Base-by-base conservation (phyloP, 2,113 vertebrate genomes). In the Strigops habroptila region DNA sequence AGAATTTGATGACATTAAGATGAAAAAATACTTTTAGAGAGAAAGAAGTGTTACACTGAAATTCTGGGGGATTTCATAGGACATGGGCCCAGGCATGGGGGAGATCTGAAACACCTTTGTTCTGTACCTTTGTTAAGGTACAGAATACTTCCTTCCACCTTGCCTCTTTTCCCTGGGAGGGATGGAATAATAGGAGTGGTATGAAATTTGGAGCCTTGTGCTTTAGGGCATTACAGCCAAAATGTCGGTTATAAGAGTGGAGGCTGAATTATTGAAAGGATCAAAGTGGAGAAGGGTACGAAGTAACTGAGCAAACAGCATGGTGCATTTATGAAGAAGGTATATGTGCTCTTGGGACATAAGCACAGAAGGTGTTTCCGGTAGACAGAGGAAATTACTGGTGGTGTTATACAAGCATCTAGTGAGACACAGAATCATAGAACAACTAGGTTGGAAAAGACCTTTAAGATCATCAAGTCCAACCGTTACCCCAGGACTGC, bases 261-360 rank as follows among this genome's bases (percentile, higher is more conserved):
- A 86, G 59, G n/a, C 31, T 82, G 71, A 87, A 80, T 80, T 83
- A 85, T 43, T 91, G 31, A 73, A 84, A 60, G 65, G 33, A n/a
- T 93, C 18, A 39, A 92, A 93, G 60, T 37, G 44, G 35, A n/a
- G 48, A 46, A 49, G 33, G 14, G n/a, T 69, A 16, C 0, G 3
- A 41, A 80, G 35, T 48, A 78, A 67, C 27, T 0, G 3, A 82
- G 51, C 31, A 63, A 70, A 67, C 3, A 1, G 27, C 0, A 0
- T 12, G 23, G n/a, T 60, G n/a, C 31, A 37, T 33, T 74, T 92
- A 9, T 8, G 52, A 62, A 62, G 49, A 76, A 65, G 30, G 4
- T 48, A 0, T n/a, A 2, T 49, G 35, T 80, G 9, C 41, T 92
- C 25, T 67, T 68, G 69, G 69, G 60, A 60, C 28, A 28, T 27